Evolutionary conservation across 1,140 invertebrate species (phyloP).

Genomic region (Euwallacea similis): DNA sequence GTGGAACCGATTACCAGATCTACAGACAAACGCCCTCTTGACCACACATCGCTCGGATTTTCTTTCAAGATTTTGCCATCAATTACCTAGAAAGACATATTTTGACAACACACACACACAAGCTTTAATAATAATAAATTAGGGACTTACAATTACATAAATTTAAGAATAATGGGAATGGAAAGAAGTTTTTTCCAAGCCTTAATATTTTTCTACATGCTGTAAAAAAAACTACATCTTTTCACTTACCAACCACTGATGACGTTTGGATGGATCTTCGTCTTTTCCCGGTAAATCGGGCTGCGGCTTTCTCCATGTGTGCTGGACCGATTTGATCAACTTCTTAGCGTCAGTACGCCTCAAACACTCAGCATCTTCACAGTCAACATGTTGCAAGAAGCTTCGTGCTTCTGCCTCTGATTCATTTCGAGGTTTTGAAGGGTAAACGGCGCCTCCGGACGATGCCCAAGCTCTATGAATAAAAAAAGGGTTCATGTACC

Average conservation of each 20-base stretch:
- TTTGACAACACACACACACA: too few relatives aligned
- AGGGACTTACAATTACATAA: too few relatives aligned
- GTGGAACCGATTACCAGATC: conserved; percentile 73
- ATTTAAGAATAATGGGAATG: too few relatives aligned
- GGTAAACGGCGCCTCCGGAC: conserved; percentile 70
- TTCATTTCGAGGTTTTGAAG: conserved; percentile 62
- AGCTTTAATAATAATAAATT: too few relatives aligned
- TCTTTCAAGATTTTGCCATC: conserved; percentile 69
- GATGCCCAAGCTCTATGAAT: conserved; percentile 68
- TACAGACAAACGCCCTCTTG: conserved; percentile 54
- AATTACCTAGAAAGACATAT: conserved; percentile 45
- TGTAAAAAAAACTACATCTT: too few relatives aligned
- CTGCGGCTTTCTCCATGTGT: conserved; percentile 66
- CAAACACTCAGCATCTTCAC: conserved; percentile 62
- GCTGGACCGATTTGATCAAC: conserved; percentile 67
- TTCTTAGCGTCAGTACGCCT: conserved; percentile 63
- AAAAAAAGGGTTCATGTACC: background rate
- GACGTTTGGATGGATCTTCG: conserved; percentile 60
- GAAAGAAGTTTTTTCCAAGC: too few relatives aligned
- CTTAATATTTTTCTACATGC: too few relatives aligned
- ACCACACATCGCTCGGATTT: conserved; percentile 65
- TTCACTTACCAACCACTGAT: conserved; percentile 69
- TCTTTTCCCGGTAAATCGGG: conserved; percentile 62
- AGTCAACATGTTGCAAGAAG: conserved; percentile 62
- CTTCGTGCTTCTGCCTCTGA: conserved; percentile 63